Evolutionary conservation across 2,888 invertebrate species (phyloP), one percentile per base, ranked within the genome.

Genomic region (Himalopsyche japonica): DNA sequence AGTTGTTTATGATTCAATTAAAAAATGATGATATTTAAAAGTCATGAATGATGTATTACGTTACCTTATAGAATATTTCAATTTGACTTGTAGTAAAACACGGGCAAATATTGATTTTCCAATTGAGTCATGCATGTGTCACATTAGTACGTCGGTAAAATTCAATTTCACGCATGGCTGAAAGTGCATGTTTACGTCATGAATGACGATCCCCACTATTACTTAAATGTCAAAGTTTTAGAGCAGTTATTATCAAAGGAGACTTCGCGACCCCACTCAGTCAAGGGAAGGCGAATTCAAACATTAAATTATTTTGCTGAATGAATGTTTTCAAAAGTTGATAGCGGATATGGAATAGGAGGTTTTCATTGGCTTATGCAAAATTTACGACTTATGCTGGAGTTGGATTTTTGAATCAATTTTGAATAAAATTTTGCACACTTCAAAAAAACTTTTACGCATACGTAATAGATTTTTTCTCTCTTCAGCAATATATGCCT

Each of bases 121-220:
- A 57, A 57, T 57, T 20, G 57, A 57, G 57, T n/a, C 77, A 27
- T 37, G 37, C 77, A 76, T 43, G 47, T 24, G 79, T 47, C 27
- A 24, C 37, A 79, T 79, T 79, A 79, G 47, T 79, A 37, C 20
- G 32, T 27, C 37, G 43, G 79, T 79, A 79, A 79, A 43, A 79
- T 79, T 79, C 79, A 79, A 79, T 79, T 79, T 79, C 79, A 79
- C 79, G 79, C 79, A 48, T 79, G 34, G 43, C 27, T 27, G 77
- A 76, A 32, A 37, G 32, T 32, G 27, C 37, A 48, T 32, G 79
- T 43, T 37, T 43, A 48, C 43, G 79, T 79, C 79, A 27, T 48
- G 43, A 48, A 48, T 27, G 27, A 79, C 47, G 37, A 79, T 43
- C 37, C 34, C 43, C n/a, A 37, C 79, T 27, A 27, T 79, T 47